Evolutionary conservation across 2,888 invertebrate species (phyloP).

Genomic region (Antitype chi): DNA sequence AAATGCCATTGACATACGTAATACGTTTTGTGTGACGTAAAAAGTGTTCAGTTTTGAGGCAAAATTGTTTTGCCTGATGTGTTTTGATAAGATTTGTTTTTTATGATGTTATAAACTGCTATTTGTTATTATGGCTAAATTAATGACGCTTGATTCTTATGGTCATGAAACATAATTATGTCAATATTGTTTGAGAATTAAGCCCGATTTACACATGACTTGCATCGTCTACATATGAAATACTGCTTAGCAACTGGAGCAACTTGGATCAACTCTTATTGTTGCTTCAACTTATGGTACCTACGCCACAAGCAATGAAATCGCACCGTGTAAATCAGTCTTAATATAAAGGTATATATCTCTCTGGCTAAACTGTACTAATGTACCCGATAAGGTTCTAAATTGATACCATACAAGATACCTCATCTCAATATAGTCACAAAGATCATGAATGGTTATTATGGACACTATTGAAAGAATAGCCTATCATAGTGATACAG

Average conservation of each 20-base stretch:
- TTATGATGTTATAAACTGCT: neutral
- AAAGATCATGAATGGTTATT: neutral
- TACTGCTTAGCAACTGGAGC: neutral
- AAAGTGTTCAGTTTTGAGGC: constrained; percentile 24
- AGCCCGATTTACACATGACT: neutral
- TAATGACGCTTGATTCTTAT: neutral
- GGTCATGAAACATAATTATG: neutral
- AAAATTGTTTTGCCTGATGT: constrained; percentile 17
- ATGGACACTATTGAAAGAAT: neutral
- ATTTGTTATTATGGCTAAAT: constrained; percentile 18
- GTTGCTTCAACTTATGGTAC: neutral
- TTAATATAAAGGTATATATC: neutral
- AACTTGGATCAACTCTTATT: neutral
- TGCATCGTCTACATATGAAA: neutral
- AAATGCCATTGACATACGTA: constrained; percentile 77
- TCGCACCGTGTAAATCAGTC: neutral
- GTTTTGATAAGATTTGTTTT: constrained; percentile 27
- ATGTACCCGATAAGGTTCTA: neutral
- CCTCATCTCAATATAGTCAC: neutral
- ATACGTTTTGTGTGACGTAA: constrained; percentile 71
- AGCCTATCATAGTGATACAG: neutral
- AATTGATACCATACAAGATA: neutral
- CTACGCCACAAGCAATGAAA: neutral
- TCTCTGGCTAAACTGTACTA: neutral
- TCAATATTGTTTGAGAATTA: neutral